Conservation (phyloP, 2,797 vertebrate species). For the Chloroceryle amazona region DNA sequence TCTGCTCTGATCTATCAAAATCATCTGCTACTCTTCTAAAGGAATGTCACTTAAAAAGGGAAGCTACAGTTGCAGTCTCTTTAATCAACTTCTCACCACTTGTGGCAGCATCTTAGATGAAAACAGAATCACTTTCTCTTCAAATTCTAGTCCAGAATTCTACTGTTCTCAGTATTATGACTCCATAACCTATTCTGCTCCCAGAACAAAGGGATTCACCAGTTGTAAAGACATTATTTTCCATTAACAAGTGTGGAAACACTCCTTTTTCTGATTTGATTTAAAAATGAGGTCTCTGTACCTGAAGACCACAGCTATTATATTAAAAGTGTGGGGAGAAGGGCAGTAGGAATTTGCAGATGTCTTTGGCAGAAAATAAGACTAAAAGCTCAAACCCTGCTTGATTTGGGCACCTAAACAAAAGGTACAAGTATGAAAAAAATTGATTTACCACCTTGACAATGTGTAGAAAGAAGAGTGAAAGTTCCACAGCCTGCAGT, state of each 20-base stretch:
- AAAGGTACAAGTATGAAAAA: background rate
- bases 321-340: background rate
- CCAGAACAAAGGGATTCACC: background rate
- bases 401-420: background rate
- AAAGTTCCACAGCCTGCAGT: background rate
- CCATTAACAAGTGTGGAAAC: background rate
- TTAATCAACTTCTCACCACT: background rate
- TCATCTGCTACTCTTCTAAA: background rate
- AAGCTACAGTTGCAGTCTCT: background rate
- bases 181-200: background rate
- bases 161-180: background rate
- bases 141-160: background rate
- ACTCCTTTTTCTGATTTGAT: background rate
- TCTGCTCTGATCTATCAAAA: background rate
- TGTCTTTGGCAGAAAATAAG: background rate
- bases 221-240: background rate
- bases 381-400: background rate
- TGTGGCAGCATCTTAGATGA: background rate
- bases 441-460: background rate
- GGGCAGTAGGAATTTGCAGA: background rate
- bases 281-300: background rate
- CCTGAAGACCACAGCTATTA: background rate
- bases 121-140: background rate
- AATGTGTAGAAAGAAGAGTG: background rate
- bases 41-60: constrained; percentile 1